These are phyloP conservation scores for Lepidurus arcticus DNA, from an alignment of 1,140 invertebrate genomes.

Conservation along the genomic window DNA sequence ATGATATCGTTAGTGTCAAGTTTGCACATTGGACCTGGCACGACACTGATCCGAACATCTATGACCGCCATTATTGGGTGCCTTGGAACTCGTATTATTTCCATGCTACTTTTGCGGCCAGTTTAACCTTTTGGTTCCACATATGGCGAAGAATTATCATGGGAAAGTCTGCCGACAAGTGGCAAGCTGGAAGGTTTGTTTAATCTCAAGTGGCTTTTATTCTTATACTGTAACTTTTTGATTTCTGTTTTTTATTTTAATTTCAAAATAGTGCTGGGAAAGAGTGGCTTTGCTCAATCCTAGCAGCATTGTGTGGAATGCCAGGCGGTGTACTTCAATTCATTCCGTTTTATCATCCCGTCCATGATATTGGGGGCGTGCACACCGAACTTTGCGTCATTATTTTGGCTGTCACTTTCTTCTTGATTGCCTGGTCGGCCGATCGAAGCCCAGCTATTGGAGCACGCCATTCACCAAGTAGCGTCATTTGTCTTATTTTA, in stretches of 20 bases:
- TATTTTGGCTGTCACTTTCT: conserved; percentile 51
- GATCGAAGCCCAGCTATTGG: conserved; percentile 44
- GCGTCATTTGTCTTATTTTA: conserved; percentile 16
- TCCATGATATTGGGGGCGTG: conserved; percentile 58
- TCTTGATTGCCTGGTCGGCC: conserved; percentile 53
- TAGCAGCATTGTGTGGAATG: conserved; percentile 59
- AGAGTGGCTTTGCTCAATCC: conserved; percentile 53
- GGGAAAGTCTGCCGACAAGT: conserved; percentile 48
- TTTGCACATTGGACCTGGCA: conserved; percentile 81
- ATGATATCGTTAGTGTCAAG: conserved; percentile 72
- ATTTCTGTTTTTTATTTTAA: conserved; percentile 30
- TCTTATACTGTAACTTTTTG: neutral
- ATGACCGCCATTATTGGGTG: conserved; percentile 69
- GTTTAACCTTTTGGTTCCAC: conserved; percentile 64
- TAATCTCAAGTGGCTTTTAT: conserved; percentile 32
- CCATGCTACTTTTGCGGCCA: conserved; percentile 65
- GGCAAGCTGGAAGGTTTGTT: conserved; percentile 48
- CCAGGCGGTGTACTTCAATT: conserved; percentile 64
- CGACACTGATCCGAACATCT: conserved; percentile 75
- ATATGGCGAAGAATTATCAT: conserved; percentile 51
- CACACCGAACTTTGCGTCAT: conserved; percentile 67
- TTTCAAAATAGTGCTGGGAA: conserved; percentile 49
- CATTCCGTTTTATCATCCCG: conserved; percentile 64
- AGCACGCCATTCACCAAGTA: conserved; percentile 35
- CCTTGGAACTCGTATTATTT: conserved; percentile 74